Conservation (phyloP, 2,888 invertebrate genomes). For the Ornithoptera priamus region DNA sequence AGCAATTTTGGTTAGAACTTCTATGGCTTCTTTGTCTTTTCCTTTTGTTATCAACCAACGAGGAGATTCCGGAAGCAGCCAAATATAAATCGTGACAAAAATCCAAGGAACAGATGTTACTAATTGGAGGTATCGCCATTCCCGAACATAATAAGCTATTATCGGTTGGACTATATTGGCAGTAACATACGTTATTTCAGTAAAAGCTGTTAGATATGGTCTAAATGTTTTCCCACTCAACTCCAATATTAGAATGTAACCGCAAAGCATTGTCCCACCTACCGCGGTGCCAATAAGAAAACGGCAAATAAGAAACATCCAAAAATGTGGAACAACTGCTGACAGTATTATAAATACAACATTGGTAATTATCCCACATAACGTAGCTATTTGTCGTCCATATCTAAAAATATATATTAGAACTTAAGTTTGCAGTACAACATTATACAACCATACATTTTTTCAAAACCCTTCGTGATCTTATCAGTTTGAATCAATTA, state of each 20-base stretch:
- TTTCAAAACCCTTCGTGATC: too few relatives aligned
- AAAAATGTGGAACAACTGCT: conserved; percentile 78
- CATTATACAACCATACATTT: background rate
- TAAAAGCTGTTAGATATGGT: conserved; percentile 76
- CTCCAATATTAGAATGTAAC: conserved; percentile 83
- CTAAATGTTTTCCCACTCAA: conserved; percentile 78
- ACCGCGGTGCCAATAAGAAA: conserved; percentile 81
- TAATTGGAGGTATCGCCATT: conserved; percentile 82
- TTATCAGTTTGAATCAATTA: too few relatives aligned
- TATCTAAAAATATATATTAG: conserved; percentile 65
- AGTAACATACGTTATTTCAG: conserved; percentile 77
- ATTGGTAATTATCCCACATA: conserved; percentile 79
- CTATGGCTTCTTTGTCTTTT: conserved; percentile 80
- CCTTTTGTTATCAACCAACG: conserved; percentile 88
- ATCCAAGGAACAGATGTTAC: conserved; percentile 76
- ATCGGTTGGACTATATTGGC: conserved; percentile 77
- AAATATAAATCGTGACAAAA: conserved; percentile 81
- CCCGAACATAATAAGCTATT: conserved; percentile 79
- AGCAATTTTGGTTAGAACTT: conserved; percentile 83
- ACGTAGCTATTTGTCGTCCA: conserved; percentile 82
- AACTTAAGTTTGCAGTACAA: too few relatives aligned
- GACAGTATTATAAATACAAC: conserved; percentile 76
- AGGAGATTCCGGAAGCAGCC: conserved; percentile 88
- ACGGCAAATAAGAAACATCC: conserved; percentile 80
- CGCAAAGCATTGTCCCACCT: conserved; percentile 84